These are phyloP conservation scores for Labrus mixtus DNA, from an alignment of 2,113 vertebrate species.

Conservation along the genomic window DNA sequence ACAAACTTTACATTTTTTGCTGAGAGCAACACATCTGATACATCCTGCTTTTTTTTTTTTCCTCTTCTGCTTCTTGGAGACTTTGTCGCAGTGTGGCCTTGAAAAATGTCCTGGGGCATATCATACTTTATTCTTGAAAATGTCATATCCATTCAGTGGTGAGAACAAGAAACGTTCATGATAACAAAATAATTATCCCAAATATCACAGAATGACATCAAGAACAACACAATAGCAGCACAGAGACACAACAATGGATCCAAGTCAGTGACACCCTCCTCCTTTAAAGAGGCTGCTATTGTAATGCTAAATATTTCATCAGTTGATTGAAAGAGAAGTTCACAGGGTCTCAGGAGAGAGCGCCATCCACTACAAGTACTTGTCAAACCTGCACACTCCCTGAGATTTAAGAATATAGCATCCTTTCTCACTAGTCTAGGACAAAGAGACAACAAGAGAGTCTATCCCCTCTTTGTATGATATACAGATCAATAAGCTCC, in stretches of 20 bases:
- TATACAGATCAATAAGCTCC: background rate
- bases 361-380: slow-evolving; percentile 44
- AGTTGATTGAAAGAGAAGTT: slow-evolving; percentile 69
- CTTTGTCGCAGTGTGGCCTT: background rate
- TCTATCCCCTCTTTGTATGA: background rate
- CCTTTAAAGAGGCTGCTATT: slow-evolving; percentile 67
- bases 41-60: no score
- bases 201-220: slow-evolving; percentile 13
- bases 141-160: slow-evolving; percentile 4
- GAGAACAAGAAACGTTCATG: background rate
- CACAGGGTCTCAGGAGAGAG: slow-evolving; percentile 65
- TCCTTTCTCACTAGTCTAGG: slow-evolving; percentile 4
- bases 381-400: slow-evolving; percentile 48
- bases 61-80: slow-evolving; percentile 32
- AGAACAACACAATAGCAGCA: slow-evolving; percentile 24
- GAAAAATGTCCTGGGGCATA: slow-evolving; percentile 3
- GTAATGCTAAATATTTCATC: slow-evolving; percentile 81
- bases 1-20: slow-evolving; percentile 52
- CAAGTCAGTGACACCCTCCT: slow-evolving; percentile 40
- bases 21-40: slow-evolving; percentile 19
- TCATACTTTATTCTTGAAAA: background rate
- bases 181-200: slow-evolving; percentile 12
- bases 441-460: background rate
- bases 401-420: slow-evolving; percentile 45
- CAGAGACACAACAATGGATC: slow-evolving; percentile 44